Base-by-base conservation (phyloP, 1,140 invertebrate genomes). In the Calosoma granatense region DNA sequence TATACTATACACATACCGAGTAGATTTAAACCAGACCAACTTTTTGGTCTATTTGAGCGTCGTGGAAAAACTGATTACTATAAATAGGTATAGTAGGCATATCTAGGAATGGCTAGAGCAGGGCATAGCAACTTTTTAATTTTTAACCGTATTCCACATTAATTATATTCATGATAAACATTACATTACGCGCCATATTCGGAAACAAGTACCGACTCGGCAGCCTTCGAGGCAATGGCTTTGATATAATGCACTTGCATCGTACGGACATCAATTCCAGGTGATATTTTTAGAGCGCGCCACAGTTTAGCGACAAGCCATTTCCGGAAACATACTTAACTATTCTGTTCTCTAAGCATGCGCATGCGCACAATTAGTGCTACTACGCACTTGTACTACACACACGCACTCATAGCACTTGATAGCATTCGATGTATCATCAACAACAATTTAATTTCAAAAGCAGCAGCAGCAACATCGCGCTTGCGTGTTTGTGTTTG, bases 111-210 rank as follows among this genome's bases (percentile, higher is more conserved):
- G n/a, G n/a, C n/a, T n/a, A n/a, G n/a, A n/a, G 26, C 26, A n/a
- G 6, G 41, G 17, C 41, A 9, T 47, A 47, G 41, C 9, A 12
- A 12, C 9, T 47, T 47, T 47, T 47, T 47, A 47, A 9, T 47
- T 47, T 47, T 47, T 47, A 3, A 36, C n/a, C 26, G 41, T 17
- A 47, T 47, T 47, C 17, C 17, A 9, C 41, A 47, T 47, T 47
- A 47, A 47, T 47, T 47, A 47, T 47, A 47, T 47, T 47, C 41
- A 47, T 47, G 41, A 47, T 47, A 47, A 47, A 47, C 41, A 47
- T 47, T 47, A 47, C 41, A 47, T 47, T 47, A 47, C 9, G 9
- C 17, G 41, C 41, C 41, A 47, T 47, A 47, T 47, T 47, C 6
- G 41, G 41, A 11, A 47, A 47, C 6, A 47, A 12, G 41, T 11